Evolutionary conservation across 2,888 invertebrate species (phyloP).

Genomic region (Protophormia terraenovae): DNA sequence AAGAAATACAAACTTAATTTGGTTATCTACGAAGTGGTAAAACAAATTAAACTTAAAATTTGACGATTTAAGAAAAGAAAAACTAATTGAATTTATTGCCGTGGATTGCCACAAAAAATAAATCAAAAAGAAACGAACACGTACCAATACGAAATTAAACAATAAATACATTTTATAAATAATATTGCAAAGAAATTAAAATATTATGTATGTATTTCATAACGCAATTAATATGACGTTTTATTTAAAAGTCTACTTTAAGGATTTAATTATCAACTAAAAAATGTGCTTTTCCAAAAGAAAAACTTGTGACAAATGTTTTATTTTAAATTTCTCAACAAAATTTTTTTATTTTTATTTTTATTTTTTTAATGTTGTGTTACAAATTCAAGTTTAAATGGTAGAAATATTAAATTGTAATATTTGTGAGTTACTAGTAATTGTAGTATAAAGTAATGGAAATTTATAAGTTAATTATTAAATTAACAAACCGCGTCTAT

Average conservation of each 20-base stretch:
- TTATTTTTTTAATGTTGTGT: not conserved
- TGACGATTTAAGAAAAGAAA: constrained; percentile 29
- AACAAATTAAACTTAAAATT: constrained; percentile 11
- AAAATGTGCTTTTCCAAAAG: not conserved
- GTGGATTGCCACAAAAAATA: constrained; percentile 58
- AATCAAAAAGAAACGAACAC: constrained; percentile 27
- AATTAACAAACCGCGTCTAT: constrained; percentile 80
- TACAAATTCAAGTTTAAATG: not conserved
- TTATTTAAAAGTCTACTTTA: no score
- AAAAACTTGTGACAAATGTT: no score
- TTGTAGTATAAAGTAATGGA: not conserved
- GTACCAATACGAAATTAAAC: constrained; percentile 26
- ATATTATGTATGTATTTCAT: not conserved
- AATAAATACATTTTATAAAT: not conserved
- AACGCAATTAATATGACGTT: no score
- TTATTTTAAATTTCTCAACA: no score
- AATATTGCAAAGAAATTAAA: not conserved
- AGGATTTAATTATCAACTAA: no score
- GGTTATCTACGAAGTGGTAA: not conserved
- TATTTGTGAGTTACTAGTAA: not conserved
- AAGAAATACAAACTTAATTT: not conserved
- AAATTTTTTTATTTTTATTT: not conserved
- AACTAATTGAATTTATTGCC: constrained; percentile 45
- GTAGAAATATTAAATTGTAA: not conserved
- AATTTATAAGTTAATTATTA: not conserved